A percentile compares a stretch with the other conserved stretches of the same genome.
Conservation (phyloP, 2,797 vertebrate species). For the Vireo griseus region DNA sequence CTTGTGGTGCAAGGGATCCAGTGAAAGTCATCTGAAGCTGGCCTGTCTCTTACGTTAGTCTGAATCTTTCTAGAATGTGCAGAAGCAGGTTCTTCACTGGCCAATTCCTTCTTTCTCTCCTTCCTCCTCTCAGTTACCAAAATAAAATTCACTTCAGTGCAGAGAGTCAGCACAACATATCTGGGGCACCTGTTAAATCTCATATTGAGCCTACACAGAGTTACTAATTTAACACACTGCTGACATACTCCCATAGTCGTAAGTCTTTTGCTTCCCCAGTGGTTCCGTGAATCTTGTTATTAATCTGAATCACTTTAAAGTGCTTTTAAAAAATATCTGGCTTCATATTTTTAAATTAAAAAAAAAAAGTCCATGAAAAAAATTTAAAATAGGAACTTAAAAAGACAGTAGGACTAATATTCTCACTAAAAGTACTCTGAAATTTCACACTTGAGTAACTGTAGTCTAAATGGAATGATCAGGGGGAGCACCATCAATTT, state of each 20-base stretch:
- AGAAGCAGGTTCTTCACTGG: not conserved
- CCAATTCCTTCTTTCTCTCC: not conserved
- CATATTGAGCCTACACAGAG: slow-evolving; percentile 40
- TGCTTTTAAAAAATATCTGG: not conserved
- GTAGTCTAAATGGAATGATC: not conserved
- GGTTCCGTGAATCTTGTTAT: not conserved
- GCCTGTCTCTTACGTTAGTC: not conserved
- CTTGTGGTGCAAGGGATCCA: not conserved
- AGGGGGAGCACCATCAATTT: not conserved
- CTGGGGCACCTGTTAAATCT: slow-evolving; percentile 46
- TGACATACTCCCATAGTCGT: not conserved
- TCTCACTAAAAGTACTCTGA: not conserved
- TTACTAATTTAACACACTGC: slow-evolving; percentile 51
- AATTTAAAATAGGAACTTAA: not conserved
- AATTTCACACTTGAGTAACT: not conserved
- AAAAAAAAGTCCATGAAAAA: not conserved
- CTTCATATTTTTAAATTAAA: not conserved
- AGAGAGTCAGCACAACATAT: slow-evolving; percentile 39
- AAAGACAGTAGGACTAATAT: not conserved
- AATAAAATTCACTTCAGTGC: slow-evolving; percentile 21
- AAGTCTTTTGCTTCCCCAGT: slow-evolving; percentile 1
- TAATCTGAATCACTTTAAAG: not conserved
- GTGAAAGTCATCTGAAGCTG: not conserved
- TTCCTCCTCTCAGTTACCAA: slow-evolving; percentile 25
- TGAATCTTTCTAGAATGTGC: not conserved